phyloP scores from a whole-genome alignment of 2,113 vertebrate species.

The Malurus alboscapulatus region DNA sequence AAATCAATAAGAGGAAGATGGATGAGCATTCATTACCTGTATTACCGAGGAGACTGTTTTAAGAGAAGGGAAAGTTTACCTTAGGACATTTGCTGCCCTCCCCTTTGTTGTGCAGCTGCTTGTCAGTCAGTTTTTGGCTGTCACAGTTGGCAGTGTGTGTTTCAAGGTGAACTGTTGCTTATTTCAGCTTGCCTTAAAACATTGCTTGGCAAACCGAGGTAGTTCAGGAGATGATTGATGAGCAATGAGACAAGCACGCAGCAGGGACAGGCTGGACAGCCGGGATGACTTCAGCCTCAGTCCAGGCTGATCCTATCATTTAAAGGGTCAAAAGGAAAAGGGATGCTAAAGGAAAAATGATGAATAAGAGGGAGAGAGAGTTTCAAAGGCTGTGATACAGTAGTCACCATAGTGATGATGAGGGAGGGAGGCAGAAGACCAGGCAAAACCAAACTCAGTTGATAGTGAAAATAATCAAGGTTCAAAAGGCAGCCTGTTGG shows the following conservation, averaged over 20 bases:
- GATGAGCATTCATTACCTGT: constrained; percentile 44
- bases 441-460: background rate
- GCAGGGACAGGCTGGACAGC: constrained; percentile 46
- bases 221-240: constrained; percentile 53
- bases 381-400: background rate
- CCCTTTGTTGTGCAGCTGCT: background rate
- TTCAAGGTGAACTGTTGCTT: constrained; percentile 63
- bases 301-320: constrained; percentile 25
- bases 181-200: constrained; percentile 51
- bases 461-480: background rate
- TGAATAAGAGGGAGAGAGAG: background rate
- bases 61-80: constrained; percentile 40
- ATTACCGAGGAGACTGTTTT: background rate
- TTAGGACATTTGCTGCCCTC: background rate
- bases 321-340: constrained; percentile 14
- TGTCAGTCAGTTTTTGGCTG: constrained; percentile 23
- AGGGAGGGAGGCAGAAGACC: constrained; percentile 2
- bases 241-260: constrained; percentile 31
- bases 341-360: background rate
- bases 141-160: background rate
- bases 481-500: constrained; percentile 2
- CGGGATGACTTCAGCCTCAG: constrained; percentile 50
- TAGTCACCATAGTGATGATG: constrained; percentile 53
- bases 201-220: constrained; percentile 16
- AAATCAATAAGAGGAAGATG: constrained; percentile 55